Conservation (phyloP, 1,140 invertebrate genomes). For the Oreohelix idahoensis region DNA sequence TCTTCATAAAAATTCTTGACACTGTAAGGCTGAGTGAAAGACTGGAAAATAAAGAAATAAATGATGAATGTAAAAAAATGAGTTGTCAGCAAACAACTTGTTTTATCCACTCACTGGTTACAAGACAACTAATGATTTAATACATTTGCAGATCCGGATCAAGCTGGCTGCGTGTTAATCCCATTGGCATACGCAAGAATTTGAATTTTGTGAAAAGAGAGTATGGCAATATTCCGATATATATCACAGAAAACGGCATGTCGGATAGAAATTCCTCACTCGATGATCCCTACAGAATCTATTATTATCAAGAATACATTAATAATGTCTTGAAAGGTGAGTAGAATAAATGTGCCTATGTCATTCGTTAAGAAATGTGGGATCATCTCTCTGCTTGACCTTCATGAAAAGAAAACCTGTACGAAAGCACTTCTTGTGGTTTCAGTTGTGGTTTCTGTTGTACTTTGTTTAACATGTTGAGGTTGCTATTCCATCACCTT, state of each 20-base stretch:
- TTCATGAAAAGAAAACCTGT: neutral
- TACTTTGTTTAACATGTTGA: too few species aligned
- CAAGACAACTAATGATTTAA: neutral
- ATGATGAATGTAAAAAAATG: too few species aligned
- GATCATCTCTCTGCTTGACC: too few species aligned
- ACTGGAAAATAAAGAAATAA: too few species aligned
- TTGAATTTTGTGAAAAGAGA: constrained; percentile 78
- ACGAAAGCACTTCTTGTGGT: too few species aligned
- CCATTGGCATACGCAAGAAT: constrained; percentile 80
- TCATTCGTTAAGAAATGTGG: too few species aligned
- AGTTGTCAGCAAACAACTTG: too few species aligned
- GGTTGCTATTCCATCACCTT: neutral
- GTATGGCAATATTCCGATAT: constrained; percentile 78
- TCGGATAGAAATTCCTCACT: constrained; percentile 74
- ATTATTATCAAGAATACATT: constrained; percentile 78
- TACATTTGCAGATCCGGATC: constrained; percentile 58
- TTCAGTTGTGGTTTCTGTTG: too few species aligned
- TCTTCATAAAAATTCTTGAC: too few species aligned
- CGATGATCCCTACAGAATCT: constrained; percentile 75
- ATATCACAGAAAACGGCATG: constrained; percentile 83
- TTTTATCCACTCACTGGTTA: neutral
- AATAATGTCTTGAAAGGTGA: constrained; percentile 77
- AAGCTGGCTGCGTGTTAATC: constrained; percentile 72
- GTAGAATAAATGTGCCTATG: too few species aligned
- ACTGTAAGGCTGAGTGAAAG: too few species aligned